phyloP scores from a whole-genome alignment of 1,140 invertebrate genomes.

The Philotrypesis tridentata region DNA sequence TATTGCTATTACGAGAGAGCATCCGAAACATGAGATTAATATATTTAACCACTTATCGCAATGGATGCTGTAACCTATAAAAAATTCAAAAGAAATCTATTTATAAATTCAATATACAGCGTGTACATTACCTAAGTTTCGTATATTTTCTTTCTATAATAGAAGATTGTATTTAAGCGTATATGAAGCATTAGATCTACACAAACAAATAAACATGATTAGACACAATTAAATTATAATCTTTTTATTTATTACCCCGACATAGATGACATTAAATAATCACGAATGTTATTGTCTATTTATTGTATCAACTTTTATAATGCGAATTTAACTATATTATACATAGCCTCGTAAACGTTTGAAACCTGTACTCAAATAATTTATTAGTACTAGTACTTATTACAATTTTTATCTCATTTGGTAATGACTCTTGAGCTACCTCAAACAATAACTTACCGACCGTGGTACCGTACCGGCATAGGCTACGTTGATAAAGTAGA shows the following conservation, averaged over 20 bases:
- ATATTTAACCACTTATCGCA: conserved; percentile 67
- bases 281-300: too few species aligned
- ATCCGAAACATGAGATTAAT: conserved; percentile 65
- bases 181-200: conserved; percentile 69
- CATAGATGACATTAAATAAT: too few species aligned
- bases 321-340: too few species aligned
- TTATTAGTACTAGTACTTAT: too few species aligned
- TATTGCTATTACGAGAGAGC: conserved; percentile 53
- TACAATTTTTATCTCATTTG: not conserved
- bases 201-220: conserved; percentile 72
- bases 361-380: too few species aligned
- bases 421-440: too few species aligned
- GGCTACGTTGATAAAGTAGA: not conserved
- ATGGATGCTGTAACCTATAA: conserved; percentile 66
- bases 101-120: conserved; percentile 67
- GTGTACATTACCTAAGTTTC: conserved; percentile 71
- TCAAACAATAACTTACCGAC: not conserved
- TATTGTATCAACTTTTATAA: too few species aligned
- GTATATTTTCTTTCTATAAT: conserved; percentile 70
- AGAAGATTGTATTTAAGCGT: conserved; percentile 72
- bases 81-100: conserved; percentile 62
- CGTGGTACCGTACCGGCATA: not conserved
- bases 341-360: too few species aligned
- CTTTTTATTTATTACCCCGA: not conserved
- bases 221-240: conserved; percentile 57